A percentile compares a stretch with the other conserved stretches of the same genome.
phyloP scores from a whole-genome alignment of 1,140 invertebrate genomes.

The Trialeurodes vaporariorum region DNA sequence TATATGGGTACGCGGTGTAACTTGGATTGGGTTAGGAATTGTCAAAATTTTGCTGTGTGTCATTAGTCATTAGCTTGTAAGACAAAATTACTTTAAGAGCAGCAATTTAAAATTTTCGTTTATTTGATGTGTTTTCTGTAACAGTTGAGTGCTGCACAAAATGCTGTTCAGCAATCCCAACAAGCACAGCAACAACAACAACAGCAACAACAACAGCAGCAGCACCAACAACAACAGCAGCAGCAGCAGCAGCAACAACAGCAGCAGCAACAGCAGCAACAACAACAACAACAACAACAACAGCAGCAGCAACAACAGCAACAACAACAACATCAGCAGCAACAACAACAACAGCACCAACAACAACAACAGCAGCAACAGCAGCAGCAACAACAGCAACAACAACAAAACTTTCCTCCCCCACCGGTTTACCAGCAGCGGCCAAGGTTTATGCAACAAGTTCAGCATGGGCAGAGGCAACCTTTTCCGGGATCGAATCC shows the following conservation, averaged over 20 bases:
- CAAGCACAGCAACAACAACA: constrained; percentile 31
- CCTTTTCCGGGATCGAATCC: background rate
- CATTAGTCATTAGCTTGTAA: too few relatives aligned
- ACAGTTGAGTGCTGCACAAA: background rate
- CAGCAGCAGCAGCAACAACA: constrained; percentile 30
- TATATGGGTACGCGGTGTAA: too few relatives aligned
- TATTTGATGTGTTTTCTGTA: background rate
- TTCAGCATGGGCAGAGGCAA: constrained; percentile 9
- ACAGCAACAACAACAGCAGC: constrained; percentile 28
- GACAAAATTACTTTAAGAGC: background rate
- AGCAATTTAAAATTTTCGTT: background rate
- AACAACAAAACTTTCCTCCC: constrained; percentile 24
- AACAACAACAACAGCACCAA: constrained; percentile 18
- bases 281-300: constrained; percentile 25
- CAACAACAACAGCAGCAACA: constrained; percentile 8
- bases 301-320: constrained; percentile 29
- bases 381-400: constrained; percentile 11
- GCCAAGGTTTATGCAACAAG: constrained; percentile 22
- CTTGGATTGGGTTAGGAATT: too few relatives aligned
- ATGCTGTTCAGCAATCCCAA: background rate
- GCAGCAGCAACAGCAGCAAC: constrained; percentile 22
- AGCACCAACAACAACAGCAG: constrained; percentile 33
- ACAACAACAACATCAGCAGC: constrained; percentile 25
- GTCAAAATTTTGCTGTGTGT: too few relatives aligned
- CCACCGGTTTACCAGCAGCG: constrained; percentile 28